A percentile compares a stretch with the other conserved stretches of the same genome.
Evolutionary conservation across 1,140 invertebrate genomes (phyloP).

Genomic region (Zaprionus camerounensis): DNA sequence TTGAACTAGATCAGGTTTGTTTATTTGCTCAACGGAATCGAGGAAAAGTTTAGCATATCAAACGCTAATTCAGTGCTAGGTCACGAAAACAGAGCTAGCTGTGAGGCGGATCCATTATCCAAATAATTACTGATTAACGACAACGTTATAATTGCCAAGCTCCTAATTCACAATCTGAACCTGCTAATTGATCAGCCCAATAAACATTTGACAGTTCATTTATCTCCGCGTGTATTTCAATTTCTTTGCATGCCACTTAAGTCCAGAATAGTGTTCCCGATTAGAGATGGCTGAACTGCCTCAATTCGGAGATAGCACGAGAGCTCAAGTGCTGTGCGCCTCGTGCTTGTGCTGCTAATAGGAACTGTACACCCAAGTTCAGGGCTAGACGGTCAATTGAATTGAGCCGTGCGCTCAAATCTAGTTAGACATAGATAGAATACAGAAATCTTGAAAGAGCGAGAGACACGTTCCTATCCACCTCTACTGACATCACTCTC

Average conservation of each 20-base stretch:
- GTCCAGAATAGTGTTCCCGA: neutral
- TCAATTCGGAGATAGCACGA: conserved; percentile 20
- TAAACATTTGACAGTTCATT: conserved; percentile 8
- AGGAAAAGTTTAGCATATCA: neutral
- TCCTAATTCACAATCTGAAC: neutral
- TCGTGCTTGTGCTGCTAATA: conserved; percentile 26
- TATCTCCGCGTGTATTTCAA: neutral
- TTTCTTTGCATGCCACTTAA: conserved; percentile 18
- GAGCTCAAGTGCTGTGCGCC: conserved; percentile 3
- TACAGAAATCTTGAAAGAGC: neutral
- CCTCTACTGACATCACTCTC: neutral
- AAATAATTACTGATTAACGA: conserved; percentile 39
- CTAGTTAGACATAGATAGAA: conserved; percentile 8
- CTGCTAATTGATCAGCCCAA: conserved; percentile 26
- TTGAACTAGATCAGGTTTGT: conserved; percentile 38
- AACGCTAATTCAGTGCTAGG: neutral
- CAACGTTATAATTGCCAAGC: conserved; percentile 18
- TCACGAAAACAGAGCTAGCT: conserved; percentile 6
- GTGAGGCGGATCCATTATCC: conserved; percentile 10
- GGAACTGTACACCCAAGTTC: conserved; percentile 33
- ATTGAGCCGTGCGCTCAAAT: neutral
- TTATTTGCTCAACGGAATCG: conserved; percentile 8
- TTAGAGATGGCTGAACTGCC: conserved; percentile 6
- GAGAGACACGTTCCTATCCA: neutral
- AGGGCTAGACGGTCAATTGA: conserved; percentile 18